Conservation (phyloP, 2,113 vertebrate species). For the Glaucidium brasilianum region DNA sequence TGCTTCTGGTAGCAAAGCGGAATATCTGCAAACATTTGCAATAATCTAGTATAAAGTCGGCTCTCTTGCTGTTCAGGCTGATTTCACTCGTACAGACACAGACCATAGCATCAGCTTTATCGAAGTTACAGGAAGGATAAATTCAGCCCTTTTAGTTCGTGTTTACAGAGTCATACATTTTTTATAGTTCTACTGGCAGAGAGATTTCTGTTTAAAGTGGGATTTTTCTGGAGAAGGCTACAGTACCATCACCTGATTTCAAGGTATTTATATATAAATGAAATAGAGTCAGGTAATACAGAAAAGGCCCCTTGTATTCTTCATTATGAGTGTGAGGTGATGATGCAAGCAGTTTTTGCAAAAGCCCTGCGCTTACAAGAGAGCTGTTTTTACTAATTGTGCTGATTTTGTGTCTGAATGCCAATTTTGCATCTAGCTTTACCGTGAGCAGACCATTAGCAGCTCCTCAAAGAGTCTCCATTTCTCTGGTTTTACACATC, state of each 20-base stretch:
- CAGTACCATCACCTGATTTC: neutral
- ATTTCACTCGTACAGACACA: neutral
- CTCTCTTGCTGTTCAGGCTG: neutral
- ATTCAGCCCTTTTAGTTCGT: neutral
- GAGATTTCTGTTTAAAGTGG: conserved; percentile 14
- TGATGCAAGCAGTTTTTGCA: neutral
- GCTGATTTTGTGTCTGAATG: neutral
- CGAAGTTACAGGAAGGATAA: neutral
- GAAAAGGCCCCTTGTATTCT: neutral
- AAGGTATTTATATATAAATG: neutral
- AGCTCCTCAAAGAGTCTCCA: neutral
- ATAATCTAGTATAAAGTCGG: neutral
- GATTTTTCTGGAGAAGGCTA: neutral
- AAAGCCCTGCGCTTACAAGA: neutral
- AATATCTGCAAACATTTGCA: neutral
- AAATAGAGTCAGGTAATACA: neutral
- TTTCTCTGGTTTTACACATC: neutral
- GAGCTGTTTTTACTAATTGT: neutral
- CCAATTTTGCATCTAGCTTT: neutral
- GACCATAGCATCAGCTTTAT: neutral
- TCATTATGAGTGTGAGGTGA: accelerated
- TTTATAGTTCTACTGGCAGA: neutral
- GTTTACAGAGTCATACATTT: conserved; percentile 21
- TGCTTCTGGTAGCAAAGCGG: neutral
- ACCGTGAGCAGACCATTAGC: neutral